These are phyloP conservation scores for Pteromalus puparum DNA, from an alignment of 1,140 invertebrate genomes.

Conservation along the genomic window DNA sequence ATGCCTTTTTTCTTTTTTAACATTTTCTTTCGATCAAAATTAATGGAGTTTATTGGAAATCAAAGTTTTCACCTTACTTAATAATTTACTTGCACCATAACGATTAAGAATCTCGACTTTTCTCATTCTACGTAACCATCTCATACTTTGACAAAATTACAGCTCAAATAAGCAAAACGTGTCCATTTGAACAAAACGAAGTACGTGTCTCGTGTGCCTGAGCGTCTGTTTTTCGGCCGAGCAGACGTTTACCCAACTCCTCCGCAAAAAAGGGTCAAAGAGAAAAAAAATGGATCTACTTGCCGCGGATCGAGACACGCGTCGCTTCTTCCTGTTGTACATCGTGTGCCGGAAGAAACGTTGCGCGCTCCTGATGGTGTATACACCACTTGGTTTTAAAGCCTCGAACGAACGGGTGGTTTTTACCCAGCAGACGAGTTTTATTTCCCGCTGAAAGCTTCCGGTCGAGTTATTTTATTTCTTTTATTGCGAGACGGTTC, in stretches of 20 bases:
- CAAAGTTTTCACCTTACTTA: too few species aligned
- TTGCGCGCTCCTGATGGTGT: neutral
- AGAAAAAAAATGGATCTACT: neutral
- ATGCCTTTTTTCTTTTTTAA: too few species aligned
- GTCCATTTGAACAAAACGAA: neutral
- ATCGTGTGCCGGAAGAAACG: neutral
- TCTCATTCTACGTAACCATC: too few species aligned
- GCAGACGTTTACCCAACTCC: too few species aligned
- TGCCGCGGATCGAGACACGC: neutral
- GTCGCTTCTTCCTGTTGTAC: neutral
- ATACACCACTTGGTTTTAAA: neutral
- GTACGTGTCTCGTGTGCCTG: neutral
- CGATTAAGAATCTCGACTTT: too few species aligned
- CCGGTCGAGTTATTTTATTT: slow-evolving; percentile 5
- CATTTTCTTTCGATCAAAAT: too few species aligned
- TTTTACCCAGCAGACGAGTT: neutral
- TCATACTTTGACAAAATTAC: too few species aligned
- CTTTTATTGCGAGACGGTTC: slow-evolving; percentile 12
- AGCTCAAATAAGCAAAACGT: neutral
- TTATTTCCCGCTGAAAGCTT: slow-evolving; percentile 26
- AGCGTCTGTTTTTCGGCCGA: too few species aligned
- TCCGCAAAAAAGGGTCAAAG: neutral
- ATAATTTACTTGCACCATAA: too few species aligned
- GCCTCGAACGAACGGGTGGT: neutral
- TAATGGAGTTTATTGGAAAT: too few species aligned